A percentile compares a stretch with the other conserved stretches of the same genome.
Conservation (phyloP, 1,140 invertebrate species). For the Cydia fagiglandana region DNA sequence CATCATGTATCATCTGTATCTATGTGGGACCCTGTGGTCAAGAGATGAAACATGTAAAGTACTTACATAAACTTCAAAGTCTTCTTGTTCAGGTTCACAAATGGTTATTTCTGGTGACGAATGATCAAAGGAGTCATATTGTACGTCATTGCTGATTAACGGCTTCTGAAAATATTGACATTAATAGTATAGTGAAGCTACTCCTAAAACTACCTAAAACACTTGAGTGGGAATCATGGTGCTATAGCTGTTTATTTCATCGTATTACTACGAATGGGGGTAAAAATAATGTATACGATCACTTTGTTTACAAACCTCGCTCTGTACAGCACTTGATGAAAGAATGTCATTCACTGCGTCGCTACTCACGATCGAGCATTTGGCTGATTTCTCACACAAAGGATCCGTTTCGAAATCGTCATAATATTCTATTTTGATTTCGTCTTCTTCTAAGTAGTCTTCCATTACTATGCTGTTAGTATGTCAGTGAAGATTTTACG, state of each 20-base stretch:
- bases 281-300: neutral
- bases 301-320: neutral
- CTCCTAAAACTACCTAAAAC: no score
- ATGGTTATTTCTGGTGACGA: neutral
- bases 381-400: conserved; percentile 35
- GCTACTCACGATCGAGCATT: neutral
- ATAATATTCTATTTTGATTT: conserved; percentile 57
- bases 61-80: neutral
- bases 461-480: neutral
- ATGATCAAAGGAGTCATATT: neutral
- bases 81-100: neutral
- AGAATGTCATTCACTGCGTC: neutral
- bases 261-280: neutral
- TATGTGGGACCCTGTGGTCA: no score
- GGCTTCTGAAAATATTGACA: neutral
- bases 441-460: conserved; percentile 37
- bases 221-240: no score
- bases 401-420: conserved; percentile 43
- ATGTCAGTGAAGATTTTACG: neutral
- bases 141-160: neutral
- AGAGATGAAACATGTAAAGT: neutral
- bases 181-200: neutral
- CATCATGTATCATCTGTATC: no score
- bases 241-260: no score
- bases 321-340: neutral